These are phyloP conservation scores for Phenganax stokvisi DNA, from an alignment of 92 coral and sea anemone genomes.

Conservation along the genomic window DNA sequence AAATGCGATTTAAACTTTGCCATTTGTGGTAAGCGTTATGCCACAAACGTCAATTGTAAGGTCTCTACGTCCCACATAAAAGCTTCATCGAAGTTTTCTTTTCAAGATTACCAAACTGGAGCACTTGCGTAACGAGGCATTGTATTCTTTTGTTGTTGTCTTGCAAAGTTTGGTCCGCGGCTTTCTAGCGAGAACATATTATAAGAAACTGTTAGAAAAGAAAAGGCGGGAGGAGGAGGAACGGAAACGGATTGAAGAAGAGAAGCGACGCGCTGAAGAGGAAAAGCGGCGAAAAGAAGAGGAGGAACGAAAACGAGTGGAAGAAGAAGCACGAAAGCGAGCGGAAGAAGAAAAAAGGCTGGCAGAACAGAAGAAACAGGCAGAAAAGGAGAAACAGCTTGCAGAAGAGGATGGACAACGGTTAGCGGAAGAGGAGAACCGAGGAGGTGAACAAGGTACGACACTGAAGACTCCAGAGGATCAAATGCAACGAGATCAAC, in stretches of 20 bases:
- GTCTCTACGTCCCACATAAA: background rate
- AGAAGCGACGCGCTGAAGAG: background rate
- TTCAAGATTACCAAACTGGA: slow-evolving; percentile 44
- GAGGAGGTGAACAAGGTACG: background rate
- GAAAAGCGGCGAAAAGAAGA: background rate
- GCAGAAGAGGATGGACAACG: background rate
- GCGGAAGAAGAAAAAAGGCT: background rate
- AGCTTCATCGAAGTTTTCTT: background rate
- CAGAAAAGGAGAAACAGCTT: background rate
- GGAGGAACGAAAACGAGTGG: background rate
- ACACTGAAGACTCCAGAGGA: background rate
- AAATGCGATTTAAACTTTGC: too few species aligned
- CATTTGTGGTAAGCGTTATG: too few species aligned
- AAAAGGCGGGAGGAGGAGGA: background rate
- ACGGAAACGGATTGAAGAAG: slow-evolving; percentile 22
- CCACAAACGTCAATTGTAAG: too few species aligned
- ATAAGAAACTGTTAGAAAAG: slow-evolving; percentile 28
- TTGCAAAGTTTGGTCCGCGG: slow-evolving; percentile 46
- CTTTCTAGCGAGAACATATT: slow-evolving; percentile 43
- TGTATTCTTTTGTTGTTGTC: slow-evolving; percentile 18
- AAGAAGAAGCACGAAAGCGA: background rate
- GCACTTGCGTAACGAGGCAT: slow-evolving; percentile 25
- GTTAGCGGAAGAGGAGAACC: background rate
- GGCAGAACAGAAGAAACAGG: background rate
- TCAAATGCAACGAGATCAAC: background rate